A percentile compares a stretch with the other conserved stretches of the same genome.
These are phyloP conservation scores for Oncorhynchus gorbuscha DNA, from an alignment of 2,113 vertebrate species.

Conservation along the genomic window DNA sequence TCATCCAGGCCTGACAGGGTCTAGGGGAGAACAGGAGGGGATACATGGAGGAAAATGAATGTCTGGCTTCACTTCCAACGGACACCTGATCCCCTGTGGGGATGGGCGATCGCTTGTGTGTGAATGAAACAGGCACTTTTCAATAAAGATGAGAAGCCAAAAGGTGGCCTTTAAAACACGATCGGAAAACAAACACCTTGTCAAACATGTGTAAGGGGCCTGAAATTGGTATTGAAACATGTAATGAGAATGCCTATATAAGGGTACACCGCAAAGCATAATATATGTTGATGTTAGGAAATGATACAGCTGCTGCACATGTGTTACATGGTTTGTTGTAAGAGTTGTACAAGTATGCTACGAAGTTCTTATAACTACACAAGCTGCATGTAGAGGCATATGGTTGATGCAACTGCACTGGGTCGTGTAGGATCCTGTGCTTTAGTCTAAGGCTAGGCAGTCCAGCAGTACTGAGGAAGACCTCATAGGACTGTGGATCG, in stretches of 20 bases:
- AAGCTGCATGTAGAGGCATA: background rate
- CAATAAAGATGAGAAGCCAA: conserved; percentile 48
- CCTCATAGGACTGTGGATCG: background rate
- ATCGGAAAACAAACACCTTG: conserved; percentile 41
- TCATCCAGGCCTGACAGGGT: conserved; percentile 31
- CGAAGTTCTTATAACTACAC: background rate
- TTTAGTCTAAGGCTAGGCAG: too few species aligned
- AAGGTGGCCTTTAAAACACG: conserved; percentile 47
- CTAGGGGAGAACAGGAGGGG: conserved; percentile 17
- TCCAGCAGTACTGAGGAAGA: too few species aligned
- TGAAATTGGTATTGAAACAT: conserved; percentile 19
- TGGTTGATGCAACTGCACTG: background rate
- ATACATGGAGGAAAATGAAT: conserved; percentile 19
- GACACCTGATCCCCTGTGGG: conserved; percentile 58
- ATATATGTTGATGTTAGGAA: background rate
- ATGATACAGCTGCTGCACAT: background rate
- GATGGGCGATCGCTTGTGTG: conserved; percentile 34
- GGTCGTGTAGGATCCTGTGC: background rate
- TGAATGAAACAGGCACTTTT: conserved; percentile 59
- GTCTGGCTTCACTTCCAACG: conserved; percentile 53
- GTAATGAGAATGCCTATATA: background rate
- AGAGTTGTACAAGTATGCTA: too few species aligned
- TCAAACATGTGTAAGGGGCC: background rate
- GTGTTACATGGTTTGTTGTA: too few species aligned
- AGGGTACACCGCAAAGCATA: background rate